Conservation (phyloP, 2,888 invertebrate species). For the Tridacna gigas region DNA sequence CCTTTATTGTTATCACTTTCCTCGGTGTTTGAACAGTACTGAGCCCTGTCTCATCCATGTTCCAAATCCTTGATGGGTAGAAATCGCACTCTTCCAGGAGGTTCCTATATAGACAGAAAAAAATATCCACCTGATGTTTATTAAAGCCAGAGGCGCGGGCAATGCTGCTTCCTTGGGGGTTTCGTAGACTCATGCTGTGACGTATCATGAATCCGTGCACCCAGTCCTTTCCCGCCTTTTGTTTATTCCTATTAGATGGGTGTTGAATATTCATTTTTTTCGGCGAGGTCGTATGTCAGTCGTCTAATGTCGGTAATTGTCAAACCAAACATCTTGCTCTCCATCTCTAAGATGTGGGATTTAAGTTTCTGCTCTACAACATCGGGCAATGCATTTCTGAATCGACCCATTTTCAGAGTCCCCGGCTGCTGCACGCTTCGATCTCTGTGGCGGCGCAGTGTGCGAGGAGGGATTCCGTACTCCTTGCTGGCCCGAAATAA, state of each 20-base stretch:
- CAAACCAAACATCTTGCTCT: too few relatives aligned
- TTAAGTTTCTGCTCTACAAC: constrained; percentile 8
- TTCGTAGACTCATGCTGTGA: not conserved
- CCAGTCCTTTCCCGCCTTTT: constrained; percentile 22
- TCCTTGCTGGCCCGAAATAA: not conserved
- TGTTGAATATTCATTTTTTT: constrained; percentile 4
- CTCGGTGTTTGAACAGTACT: constrained; percentile 31
- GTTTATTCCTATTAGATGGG: constrained; percentile 7
- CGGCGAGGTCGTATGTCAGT: constrained; percentile 1
- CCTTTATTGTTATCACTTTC: constrained; percentile 28
- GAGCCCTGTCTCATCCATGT: constrained; percentile 35
- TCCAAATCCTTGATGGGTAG: constrained; percentile 17
- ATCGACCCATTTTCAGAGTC: constrained; percentile 10
- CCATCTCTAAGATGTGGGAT: constrained; percentile 19
- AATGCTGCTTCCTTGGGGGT: constrained; percentile 2
- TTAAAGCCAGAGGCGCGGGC: constrained; percentile 26
- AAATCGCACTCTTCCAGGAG: not conserved
- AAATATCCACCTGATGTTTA: constrained; percentile 3
- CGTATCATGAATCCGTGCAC: not conserved
- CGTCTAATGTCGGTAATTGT: constrained; percentile 18
- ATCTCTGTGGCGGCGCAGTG: constrained; percentile 7
- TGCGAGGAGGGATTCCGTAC: not conserved
- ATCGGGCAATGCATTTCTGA: constrained; percentile 13
- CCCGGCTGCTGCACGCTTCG: not conserved
- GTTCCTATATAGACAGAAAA: constrained; percentile 19